Conservation (phyloP, 2,113 vertebrate genomes). For the Lagopus muta region DNA sequence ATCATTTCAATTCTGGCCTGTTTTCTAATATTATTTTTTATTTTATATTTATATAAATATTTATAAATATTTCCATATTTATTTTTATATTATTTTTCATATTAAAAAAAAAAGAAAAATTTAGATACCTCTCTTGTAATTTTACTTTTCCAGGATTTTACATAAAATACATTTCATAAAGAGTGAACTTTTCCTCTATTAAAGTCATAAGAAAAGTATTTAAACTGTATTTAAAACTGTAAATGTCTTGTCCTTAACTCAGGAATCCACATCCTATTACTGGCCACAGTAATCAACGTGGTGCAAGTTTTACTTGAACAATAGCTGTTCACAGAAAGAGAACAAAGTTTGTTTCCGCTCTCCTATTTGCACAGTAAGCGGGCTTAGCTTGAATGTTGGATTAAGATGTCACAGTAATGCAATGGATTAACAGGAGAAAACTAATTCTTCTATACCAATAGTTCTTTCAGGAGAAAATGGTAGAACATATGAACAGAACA, state of each 20-base stretch:
- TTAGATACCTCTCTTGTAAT: not conserved
- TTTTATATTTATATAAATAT: too few relatives aligned
- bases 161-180: not conserved
- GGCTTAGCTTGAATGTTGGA: not conserved
- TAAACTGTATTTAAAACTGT: not conserved
- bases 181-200: not conserved
- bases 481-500: not conserved
- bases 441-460: accelerated
- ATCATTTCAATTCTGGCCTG: constrained; percentile 10
- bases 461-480: not conserved
- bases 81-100: too few relatives aligned
- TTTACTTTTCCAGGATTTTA: not conserved
- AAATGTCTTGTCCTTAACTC: not conserved
- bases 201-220: not conserved
- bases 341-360: not conserved
- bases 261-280: not conserved
- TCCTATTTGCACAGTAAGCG: not conserved
- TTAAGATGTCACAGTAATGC: not conserved
- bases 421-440: not conserved
- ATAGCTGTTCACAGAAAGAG: not conserved
- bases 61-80: too few relatives aligned
- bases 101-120: not conserved
- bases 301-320: not conserved
- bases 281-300: not conserved
- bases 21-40: not conserved